phyloP scores from a whole-genome alignment of 1,140 invertebrate species.

The Neotoxoptera formosana region DNA sequence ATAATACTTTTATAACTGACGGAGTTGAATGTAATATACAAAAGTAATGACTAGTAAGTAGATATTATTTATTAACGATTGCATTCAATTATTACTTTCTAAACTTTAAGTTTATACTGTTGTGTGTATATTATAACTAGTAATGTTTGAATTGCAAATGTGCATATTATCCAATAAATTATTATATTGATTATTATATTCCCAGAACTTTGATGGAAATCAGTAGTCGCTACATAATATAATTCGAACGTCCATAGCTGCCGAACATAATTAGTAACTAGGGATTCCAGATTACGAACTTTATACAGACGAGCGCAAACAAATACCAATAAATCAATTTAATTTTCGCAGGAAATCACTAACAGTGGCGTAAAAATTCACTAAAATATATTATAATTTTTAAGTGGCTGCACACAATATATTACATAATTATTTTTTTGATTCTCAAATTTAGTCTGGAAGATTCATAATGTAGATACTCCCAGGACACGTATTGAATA shows the following conservation, averaged over 20 bases:
- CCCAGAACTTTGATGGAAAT: constrained; percentile 8
- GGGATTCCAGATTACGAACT: constrained; percentile 13
- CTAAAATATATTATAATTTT: not conserved
- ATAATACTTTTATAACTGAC: not conserved
- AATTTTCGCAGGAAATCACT: not conserved
- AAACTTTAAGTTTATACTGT: not conserved
- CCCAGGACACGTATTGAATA: too few species aligned
- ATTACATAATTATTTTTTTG: not conserved
- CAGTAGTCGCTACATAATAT: not conserved
- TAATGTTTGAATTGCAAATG: not conserved
- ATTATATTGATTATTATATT: not conserved
- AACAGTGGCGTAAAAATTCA: not conserved
- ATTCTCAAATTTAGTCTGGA: not conserved
- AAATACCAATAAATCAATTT: not conserved
- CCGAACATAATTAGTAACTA: constrained; percentile 16
- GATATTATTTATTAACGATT: too few species aligned
- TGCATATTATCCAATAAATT: not conserved
- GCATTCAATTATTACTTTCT: not conserved
- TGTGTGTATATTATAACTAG: not conserved
- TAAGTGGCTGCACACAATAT: not conserved
- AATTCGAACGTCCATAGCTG: not conserved
- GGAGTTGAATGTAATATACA: not conserved
- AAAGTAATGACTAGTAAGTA: not conserved
- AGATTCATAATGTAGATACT: too few species aligned
- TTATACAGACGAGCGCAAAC: not conserved